phyloP scores from a whole-genome alignment of 2,113 vertebrate species.

The Bucco capensis region DNA sequence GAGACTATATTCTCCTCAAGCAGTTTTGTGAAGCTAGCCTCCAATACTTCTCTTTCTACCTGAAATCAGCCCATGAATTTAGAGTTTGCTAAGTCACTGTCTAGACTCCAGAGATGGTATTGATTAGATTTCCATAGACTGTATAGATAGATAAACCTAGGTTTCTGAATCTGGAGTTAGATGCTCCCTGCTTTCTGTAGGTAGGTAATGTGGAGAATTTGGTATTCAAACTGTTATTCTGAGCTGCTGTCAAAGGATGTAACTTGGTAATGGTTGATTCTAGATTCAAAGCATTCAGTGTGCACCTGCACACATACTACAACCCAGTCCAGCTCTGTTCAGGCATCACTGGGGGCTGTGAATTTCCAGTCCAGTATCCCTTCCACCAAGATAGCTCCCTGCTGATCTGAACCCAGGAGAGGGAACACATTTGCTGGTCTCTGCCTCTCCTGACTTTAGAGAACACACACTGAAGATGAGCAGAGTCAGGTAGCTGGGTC shows the following conservation, averaged over 20 bases:
- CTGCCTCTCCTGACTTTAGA: not conserved
- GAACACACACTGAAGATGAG: not conserved
- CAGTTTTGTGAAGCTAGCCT: not conserved
- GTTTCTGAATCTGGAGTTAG: not conserved
- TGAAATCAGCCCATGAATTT: not conserved
- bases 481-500: not conserved
- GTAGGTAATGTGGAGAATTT: not conserved
- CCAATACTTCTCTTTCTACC: not conserved
- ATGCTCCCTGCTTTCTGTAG: not conserved
- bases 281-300: not conserved
- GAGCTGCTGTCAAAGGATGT: not conserved
- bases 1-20: not conserved
- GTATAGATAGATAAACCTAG: not conserved
- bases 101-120: not conserved
- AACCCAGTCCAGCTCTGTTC: not conserved
- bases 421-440: not conserved
- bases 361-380: accelerated
- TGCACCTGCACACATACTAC: not conserved
- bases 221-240: not conserved
- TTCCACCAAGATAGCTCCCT: not conserved
- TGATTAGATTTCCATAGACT: not conserved
- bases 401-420: not conserved
- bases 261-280: not conserved
- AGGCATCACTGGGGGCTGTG: not conserved
- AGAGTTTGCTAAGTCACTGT: not conserved